Base-by-base conservation (phyloP, 2,113 vertebrate genomes). In the Lanius collurio region DNA sequence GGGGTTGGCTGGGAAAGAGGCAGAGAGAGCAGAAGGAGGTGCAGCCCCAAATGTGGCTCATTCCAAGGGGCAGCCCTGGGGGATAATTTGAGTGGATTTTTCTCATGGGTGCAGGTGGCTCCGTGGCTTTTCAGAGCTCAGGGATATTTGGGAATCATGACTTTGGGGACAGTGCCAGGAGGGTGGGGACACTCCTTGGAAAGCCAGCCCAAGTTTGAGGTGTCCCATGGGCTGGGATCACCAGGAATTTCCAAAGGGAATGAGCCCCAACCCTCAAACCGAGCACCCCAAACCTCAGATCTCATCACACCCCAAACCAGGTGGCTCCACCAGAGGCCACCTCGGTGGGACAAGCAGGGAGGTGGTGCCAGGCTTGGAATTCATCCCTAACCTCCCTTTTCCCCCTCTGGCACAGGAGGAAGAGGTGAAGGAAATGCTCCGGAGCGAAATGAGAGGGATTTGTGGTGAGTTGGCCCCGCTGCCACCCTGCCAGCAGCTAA, bases 381-480 rank as follows among this genome's bases (percentile, higher is more conserved):
- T 47, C 56, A 39, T 37, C 2, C 1, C 53, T 47, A 39, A 93
- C 18, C n/a, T 35, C 81, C 23, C 0, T 3, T 74, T 77, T 83
- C 21, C 31, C 21, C 0, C 33, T 5, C 0, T 1, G 90, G 82
- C 86, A 6, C 89, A 99, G 99, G 98, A 97, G 73, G 98, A 98
- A 74, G 98, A 99, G 41, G 98, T 99, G 95, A 99, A 99, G 97
- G 97, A 98, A 57, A 73, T 99, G 20, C 96, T 99, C 80, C 98
- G 96, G 68, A 98, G 97, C 2, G 98, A 99, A 93, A 96, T 99
- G 96, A 95, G 94, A 57, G 94, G 97, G 64, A 98, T 97, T 94
- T 99, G 98, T 6, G 98, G 99, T 99, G 95, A 99, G 99, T 95
- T 7, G 7, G 55, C 64, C n/a, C 52, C 4, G 3, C 6, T 1